Base-by-base conservation (phyloP, 2,797 vertebrate species). In the Leptoclinus maculatus region DNA sequence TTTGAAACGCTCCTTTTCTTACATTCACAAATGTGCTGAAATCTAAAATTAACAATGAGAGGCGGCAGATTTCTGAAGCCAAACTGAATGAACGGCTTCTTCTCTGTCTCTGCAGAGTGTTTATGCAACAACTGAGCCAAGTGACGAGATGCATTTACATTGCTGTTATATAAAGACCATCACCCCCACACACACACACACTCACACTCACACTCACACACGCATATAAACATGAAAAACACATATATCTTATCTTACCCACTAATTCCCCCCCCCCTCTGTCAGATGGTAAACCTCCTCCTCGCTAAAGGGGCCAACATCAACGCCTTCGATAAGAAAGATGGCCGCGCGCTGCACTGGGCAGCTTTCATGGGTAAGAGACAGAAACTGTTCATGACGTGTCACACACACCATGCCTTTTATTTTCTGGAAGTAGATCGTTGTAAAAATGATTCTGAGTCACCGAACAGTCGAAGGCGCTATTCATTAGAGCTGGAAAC, bases 261-360 rank as follows among this genome's bases (percentile, higher is more conserved):
- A 2, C 47, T 83, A 14, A 71, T 39, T 39, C 16, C 13, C 36
- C 13, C 16, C 51, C 34, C n/a, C 12, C 2, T 59, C 19, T 53
- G 68, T 91, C 92, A 99, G 98, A 99, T 99, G 98, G 97, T 99
- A 71, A 98, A 93, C 82, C 94, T 99, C 51, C 97, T 99, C 58
- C 94, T 99, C 76, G 93, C 95, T 13, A 99, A 98, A 94, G 98
- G 98, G 54, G 98, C 98, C 66, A 99, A 99, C 93, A 98, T 99
- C 93, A 99, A 99, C 25, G 98, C 98, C 51, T 99, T 98, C 39
- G 98, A 99, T 90, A 99, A 99, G 95, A 99, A 97, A 90, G 98
- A 99, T 73, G 95, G 97, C 79, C 96, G 98, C 19, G 97, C 97
- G 62, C 94, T 99, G 86, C 98, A 99, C 91, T 99, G 98, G 98